Percentiles rank a stretch among this genome's conserved stretches.
These are phyloP conservation scores for Ophioderma brevispina DNA, from an alignment of 35 echinoderm and acorn worm species.

Conservation along the genomic window DNA sequence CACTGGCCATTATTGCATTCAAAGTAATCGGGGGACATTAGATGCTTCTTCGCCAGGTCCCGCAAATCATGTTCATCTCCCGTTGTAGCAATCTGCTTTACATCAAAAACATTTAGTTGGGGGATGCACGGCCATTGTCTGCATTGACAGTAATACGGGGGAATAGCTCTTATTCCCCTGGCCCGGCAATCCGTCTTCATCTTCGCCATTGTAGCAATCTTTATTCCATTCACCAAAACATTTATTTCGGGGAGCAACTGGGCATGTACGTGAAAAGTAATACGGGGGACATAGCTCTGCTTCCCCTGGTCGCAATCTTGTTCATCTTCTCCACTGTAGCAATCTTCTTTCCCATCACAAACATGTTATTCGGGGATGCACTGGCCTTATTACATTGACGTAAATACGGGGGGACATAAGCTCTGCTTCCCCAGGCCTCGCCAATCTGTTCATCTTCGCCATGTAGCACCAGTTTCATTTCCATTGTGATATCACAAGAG, in stretches of 20 bases:
- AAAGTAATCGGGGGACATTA: constrained; percentile 35
- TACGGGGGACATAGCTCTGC: background rate
- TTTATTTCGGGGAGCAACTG: constrained; percentile 10
- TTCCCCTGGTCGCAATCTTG: background rate
- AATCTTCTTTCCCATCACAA: background rate
- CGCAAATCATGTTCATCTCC: no score
- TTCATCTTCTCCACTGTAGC: constrained; percentile 39
- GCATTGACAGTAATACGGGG: no score
- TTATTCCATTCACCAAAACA: background rate
- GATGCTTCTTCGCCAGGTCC: background rate
- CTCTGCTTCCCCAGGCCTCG: no score
- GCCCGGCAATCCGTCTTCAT: no score
- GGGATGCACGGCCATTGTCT: no score
- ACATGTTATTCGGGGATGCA: constrained; percentile 2
- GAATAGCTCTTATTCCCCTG: no score
- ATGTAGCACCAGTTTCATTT: no score
- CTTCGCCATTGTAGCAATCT: background rate
- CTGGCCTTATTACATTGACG: constrained; percentile 33
- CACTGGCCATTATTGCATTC: constrained; percentile 50
- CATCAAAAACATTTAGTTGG: no score
- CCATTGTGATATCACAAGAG: no score
- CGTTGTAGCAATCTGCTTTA: background rate
- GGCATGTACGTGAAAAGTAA: constrained; percentile 33
- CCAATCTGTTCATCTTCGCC: no score
- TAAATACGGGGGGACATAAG: background rate